Conservation (phyloP, 1,140 invertebrate species). For the Zaprionus nigranus region DNA sequence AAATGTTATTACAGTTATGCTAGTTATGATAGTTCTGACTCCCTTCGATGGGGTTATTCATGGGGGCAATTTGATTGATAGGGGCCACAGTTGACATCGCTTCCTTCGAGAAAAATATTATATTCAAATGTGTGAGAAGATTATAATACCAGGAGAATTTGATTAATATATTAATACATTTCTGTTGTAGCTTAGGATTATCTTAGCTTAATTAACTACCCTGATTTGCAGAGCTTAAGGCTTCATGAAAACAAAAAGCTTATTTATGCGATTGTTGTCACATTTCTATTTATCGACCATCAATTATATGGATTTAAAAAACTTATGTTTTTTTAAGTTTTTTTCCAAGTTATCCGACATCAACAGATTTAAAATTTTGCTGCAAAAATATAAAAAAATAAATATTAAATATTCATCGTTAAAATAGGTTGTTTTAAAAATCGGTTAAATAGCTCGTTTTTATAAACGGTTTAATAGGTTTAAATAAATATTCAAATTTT, state of each 20-base stretch:
- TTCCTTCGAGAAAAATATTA: not conserved
- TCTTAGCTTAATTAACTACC: not conserved
- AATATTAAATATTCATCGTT: no score
- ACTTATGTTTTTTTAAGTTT: no score
- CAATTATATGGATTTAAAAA: no score
- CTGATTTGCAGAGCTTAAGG: not conserved
- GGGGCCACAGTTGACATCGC: constrained; percentile 7
- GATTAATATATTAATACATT: not conserved
- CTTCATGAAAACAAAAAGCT: not conserved
- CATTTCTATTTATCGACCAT: no score
- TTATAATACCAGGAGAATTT: not conserved
- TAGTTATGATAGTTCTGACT: constrained; percentile 33
- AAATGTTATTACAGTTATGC: constrained; percentile 31
- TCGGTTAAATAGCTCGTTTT: no score
- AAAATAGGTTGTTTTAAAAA: no score
- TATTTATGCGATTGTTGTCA: not conserved
- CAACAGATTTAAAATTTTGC: no score
- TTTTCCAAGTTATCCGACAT: no score
- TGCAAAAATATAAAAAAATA: no score
- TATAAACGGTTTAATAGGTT: no score
- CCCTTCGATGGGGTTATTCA: constrained; percentile 5
- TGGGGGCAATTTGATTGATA: constrained; percentile 28
- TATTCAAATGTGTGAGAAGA: not conserved
- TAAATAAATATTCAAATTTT: no score
- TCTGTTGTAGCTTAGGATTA: not conserved